Base-by-base conservation (phyloP, 2,797 vertebrate genomes). In the Microctenopoma lineatum region DNA sequence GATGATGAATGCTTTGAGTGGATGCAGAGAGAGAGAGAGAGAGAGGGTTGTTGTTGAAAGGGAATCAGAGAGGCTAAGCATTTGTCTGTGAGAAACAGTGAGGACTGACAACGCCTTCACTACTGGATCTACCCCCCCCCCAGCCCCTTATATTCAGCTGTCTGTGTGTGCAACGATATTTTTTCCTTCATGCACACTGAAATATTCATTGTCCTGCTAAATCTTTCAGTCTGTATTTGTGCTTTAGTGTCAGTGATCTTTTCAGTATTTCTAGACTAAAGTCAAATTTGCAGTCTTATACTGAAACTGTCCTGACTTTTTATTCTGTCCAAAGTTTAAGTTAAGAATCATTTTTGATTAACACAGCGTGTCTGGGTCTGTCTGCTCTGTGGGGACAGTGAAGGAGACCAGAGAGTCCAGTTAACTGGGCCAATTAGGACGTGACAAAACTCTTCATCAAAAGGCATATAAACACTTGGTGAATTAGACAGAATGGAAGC, bases 151-250 rank as follows among this genome's bases (percentile, higher is more conserved):
- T 77, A 81, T 83, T 79, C 66, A 80, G 71, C 42, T 44, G 64
- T 63, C 63, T 50, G 44, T 48, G 44, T 48, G 50, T 48, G 66
- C 54, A 54, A 70, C 50, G 55, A 81, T 74, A 85, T 87, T 76
- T 88, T 87, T 48, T 71, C 63, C 60, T 64, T 9, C 64, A 66
- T 25, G 32, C 77, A 73, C 67, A 64, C 82, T 94, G 65, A 94
- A 93, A 90, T 91, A 93, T 93, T 93, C 60, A 94, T 84, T 66
- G 73, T 72, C 52, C 77, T 79, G 21, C 68, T 94, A 52, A 93
- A 93, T 93, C 92, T 91, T 94, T 92, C 47, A 93, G 86, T 56
- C 61, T 41, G 29, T 66, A 27, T 66, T 70, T 69, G 79, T 66
- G 79, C 70, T 67, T 47, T 74, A 75, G 77, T 89, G 80, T 86